Evolutionary conservation across 2,113 vertebrate genomes (phyloP), one percentile per base, ranked within the genome.

Genomic region (Chiloscyllium plagiosum): DNA sequence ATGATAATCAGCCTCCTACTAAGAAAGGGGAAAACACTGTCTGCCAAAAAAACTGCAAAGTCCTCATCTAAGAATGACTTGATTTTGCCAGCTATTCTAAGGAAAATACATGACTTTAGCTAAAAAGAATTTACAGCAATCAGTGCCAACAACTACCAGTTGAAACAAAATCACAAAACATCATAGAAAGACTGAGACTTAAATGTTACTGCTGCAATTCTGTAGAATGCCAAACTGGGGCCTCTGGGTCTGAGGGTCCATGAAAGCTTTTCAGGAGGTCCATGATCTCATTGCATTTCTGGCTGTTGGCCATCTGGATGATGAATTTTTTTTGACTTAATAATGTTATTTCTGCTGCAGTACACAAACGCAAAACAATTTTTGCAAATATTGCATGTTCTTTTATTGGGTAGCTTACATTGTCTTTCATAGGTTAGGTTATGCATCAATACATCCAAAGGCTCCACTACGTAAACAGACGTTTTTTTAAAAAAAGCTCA

Each of bases 41-140:
- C 68, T 72, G 94, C 68, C 94, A 95, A 95, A 70, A 87, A 95
- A 50, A 50, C 47, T 72, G 94, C 37, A 72, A 72, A 13, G 42
- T 19, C 42, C 29, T 95, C n/a, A 19, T 72, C 42, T 72, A 26
- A 29, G 94, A 76, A 72, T 95, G 69, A 47, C 29, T 12, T 70
- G 65, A 94, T 42, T 70, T 69, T 94, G 93, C 93, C 93, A 94
- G 68, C 70, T 68, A 50, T 94, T 70, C 5, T 70, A 26, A 95
- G 69, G 94, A 72, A 72, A 95, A 72, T 72, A 95, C 69, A 52
- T 95, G 68, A 95, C 94, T 95, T 94, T 66, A 94, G 66, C 92
- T 22, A 26, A 70, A 69, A 69, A 42, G 92, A 69, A 94, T 69
- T 72, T 95, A 29, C 42, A 72, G 94, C 42, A 29, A 1, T 69